These are phyloP conservation scores for Chloroclystis v-ata DNA, from an alignment of 2,888 invertebrate genomes.

Conservation along the genomic window DNA sequence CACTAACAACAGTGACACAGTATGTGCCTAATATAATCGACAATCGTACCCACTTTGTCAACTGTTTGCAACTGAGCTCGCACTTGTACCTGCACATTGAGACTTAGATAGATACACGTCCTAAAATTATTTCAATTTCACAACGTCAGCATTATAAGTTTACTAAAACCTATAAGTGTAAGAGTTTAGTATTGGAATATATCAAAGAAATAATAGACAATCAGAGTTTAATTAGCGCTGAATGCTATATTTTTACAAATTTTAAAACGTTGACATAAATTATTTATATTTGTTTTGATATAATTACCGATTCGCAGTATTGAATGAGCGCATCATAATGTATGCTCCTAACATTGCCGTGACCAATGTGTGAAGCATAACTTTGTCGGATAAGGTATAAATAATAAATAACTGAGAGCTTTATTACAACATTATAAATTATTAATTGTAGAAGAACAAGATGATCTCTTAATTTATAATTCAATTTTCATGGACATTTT, in stretches of 20 bases:
- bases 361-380: slow-evolving; percentile 25
- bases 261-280: slow-evolving; percentile 14
- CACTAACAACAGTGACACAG: too few species aligned
- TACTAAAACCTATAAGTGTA: neutral
- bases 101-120: neutral
- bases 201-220: neutral
- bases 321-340: slow-evolving; percentile 24
- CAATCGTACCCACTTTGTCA: too few species aligned
- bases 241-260: slow-evolving; percentile 13
- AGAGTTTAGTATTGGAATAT: neutral
- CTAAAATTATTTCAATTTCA: neutral
- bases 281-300: slow-evolving; percentile 9
- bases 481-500: slow-evolving; percentile 75
- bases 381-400: slow-evolving; percentile 49
- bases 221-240: slow-evolving; percentile 46
- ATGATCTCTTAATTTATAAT: slow-evolving; percentile 77
- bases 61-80: too few species aligned
- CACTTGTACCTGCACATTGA: neutral
- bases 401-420: slow-evolving; percentile 55
- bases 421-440: slow-evolving; percentile 71
- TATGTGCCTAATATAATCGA: neutral
- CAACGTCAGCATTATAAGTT: neutral
- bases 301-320: slow-evolving; percentile 41
- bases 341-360: neutral
- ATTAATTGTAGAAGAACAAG: slow-evolving; percentile 61